A percentile compares a stretch with the other conserved stretches of the same genome.
These are phyloP conservation scores for Dreissena polymorpha DNA, from an alignment of 1,140 invertebrate species.

Conservation along the genomic window DNA sequence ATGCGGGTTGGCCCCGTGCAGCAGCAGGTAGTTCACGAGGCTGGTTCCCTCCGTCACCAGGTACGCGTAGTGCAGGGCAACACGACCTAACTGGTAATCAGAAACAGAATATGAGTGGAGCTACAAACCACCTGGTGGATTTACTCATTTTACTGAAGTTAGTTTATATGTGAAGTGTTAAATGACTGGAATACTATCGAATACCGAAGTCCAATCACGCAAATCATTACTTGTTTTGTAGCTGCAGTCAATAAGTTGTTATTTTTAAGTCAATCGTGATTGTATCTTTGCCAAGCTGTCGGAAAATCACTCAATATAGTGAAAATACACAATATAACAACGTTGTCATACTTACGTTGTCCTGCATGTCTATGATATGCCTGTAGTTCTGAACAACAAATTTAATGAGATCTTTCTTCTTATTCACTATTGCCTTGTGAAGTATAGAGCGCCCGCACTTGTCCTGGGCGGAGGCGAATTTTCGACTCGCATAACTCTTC, in stretches of 20 bases:
- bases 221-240: too few relatives aligned
- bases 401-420: constrained; percentile 50
- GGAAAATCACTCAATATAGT: too few relatives aligned
- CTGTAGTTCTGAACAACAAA: constrained; percentile 48
- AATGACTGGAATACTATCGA: too few relatives aligned
- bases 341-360: constrained; percentile 46
- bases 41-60: constrained; percentile 43
- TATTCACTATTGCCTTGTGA: constrained; percentile 57
- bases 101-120: not conserved
- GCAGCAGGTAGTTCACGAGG: constrained; percentile 23
- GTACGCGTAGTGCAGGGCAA: constrained; percentile 50
- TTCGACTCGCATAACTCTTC: constrained; percentile 16
- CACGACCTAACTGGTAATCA: constrained; percentile 44
- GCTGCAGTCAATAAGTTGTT: too few relatives aligned
- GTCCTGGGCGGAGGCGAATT: constrained; percentile 38
- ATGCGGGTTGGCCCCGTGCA: constrained; percentile 27
- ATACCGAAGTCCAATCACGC: too few relatives aligned
- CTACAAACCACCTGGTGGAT: not conserved
- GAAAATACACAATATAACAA: too few relatives aligned
- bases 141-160: too few relatives aligned
- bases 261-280: too few relatives aligned
- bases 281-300: too few relatives aligned
- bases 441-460: constrained; percentile 61
- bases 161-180: too few relatives aligned
- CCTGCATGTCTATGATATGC: constrained; percentile 46